phyloP scores from a whole-genome alignment of 2,888 invertebrate genomes.

The Bugulina stolonifera region DNA sequence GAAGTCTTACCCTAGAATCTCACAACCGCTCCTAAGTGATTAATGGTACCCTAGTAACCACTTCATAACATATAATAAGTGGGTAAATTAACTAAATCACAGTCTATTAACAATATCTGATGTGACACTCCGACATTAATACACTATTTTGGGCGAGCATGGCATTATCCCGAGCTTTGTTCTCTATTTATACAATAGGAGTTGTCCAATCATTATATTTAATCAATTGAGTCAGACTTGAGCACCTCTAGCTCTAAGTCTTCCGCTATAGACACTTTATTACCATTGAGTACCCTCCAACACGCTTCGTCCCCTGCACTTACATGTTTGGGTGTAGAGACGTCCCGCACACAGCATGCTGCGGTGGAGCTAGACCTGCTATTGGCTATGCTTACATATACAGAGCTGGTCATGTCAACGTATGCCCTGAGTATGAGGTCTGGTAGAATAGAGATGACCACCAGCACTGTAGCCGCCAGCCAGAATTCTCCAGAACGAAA shows the following conservation, averaged over 20 bases:
- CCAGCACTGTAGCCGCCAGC: conserved; percentile 39
- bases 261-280: not conserved
- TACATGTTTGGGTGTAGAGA: conserved; percentile 15
- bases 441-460: conserved; percentile 41
- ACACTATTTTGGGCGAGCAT: too few species aligned
- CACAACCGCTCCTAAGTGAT: too few species aligned
- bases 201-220: too few species aligned
- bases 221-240: not conserved
- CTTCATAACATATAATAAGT: too few species aligned
- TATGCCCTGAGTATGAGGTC: conserved; percentile 39
- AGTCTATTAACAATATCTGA: too few species aligned
- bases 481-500: conserved; percentile 35
- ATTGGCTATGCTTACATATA: not conserved
- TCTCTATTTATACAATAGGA: too few species aligned
- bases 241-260: not conserved
- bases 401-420: conserved; percentile 31
- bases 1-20: too few species aligned
- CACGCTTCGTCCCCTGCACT: not conserved
- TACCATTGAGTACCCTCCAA: not conserved
- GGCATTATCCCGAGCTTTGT: too few species aligned
- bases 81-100: too few species aligned
- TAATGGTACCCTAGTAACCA: too few species aligned
- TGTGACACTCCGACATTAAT: too few species aligned
- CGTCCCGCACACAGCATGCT: not conserved
- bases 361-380: not conserved